phyloP scores from a whole-genome alignment of 2,888 invertebrate genomes.

The Myathropa florea region DNA sequence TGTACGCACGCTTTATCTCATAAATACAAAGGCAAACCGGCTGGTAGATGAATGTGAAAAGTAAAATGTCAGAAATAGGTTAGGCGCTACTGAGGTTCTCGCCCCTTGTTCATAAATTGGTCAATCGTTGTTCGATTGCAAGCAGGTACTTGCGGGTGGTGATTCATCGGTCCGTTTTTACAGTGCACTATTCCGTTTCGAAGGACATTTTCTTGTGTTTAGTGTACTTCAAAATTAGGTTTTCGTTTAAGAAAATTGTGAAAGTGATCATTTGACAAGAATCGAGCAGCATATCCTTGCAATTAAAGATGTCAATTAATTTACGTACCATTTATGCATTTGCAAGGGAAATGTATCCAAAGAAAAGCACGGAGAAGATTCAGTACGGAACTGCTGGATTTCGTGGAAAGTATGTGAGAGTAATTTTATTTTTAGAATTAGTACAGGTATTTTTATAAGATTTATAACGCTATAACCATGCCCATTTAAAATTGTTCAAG shows the following conservation, averaged over 20 bases:
- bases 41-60: conserved; percentile 26
- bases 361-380: conserved; percentile 84
- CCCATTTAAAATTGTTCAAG: conserved; percentile 27
- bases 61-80: conserved; percentile 68
- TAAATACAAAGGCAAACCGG: conserved; percentile 53
- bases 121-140: conserved; percentile 52
- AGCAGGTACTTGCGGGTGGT: conserved; percentile 57
- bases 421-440: conserved; percentile 73
- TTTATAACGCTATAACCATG: conserved; percentile 24
- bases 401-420: conserved; percentile 86
- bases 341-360: conserved; percentile 89
- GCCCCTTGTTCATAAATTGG: conserved; percentile 57
- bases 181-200: conserved; percentile 34
- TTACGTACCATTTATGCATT: conserved; percentile 85
- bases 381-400: conserved; percentile 94
- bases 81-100: conserved; percentile 39
- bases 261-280: conserved; percentile 5
- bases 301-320: conserved; percentile 78
- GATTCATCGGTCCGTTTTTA: conserved; percentile 54
- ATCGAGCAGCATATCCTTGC: conserved; percentile 11
- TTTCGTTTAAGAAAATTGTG: not conserved
- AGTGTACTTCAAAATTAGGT: conserved; percentile 14
- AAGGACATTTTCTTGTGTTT: conserved; percentile 22
- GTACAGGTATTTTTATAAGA: conserved; percentile 71
- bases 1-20: conserved; percentile 7